Conservation (phyloP, 2,797 vertebrate species). For the Fistularia tabacaria region DNA sequence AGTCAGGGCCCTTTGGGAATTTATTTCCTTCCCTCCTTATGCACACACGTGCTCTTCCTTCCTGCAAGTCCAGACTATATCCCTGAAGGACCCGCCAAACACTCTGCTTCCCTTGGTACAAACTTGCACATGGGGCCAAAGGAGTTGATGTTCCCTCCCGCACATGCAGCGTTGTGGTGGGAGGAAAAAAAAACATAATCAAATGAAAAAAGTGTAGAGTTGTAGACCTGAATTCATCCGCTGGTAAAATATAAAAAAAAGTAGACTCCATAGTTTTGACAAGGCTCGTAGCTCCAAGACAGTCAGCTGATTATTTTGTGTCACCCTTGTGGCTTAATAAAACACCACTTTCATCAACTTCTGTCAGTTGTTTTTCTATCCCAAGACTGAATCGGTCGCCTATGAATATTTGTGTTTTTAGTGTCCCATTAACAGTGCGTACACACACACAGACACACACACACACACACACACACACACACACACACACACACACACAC, state of each 20-base stretch:
- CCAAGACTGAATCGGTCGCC: slow-evolving; percentile 35
- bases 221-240: no score
- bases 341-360: slow-evolving; percentile 32
- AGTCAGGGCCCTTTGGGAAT: slow-evolving; percentile 55
- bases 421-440: background rate
- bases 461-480: no score
- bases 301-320: slow-evolving; percentile 43
- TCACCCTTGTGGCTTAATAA: slow-evolving; percentile 26
- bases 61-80: slow-evolving; percentile 52
- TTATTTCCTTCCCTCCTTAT: slow-evolving; percentile 64
- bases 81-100: slow-evolving; percentile 38
- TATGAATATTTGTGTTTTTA: background rate
- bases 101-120: slow-evolving; percentile 23
- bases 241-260: slow-evolving; percentile 4
- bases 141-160: slow-evolving; percentile 15
- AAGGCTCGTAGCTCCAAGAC: slow-evolving; percentile 14
- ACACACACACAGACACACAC: no score
- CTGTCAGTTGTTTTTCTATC: slow-evolving; percentile 45
- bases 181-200: slow-evolving; percentile 7
- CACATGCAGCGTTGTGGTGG: slow-evolving; percentile 12
- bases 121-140: slow-evolving; percentile 19
- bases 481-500: no score
- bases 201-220: background rate
- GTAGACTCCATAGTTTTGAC: slow-evolving; percentile 8
- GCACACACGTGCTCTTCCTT: slow-evolving; percentile 75